These are phyloP conservation scores for Branchinecta sandiegonensis DNA, from an alignment of 2,888 invertebrate genomes.

Conservation along the genomic window DNA sequence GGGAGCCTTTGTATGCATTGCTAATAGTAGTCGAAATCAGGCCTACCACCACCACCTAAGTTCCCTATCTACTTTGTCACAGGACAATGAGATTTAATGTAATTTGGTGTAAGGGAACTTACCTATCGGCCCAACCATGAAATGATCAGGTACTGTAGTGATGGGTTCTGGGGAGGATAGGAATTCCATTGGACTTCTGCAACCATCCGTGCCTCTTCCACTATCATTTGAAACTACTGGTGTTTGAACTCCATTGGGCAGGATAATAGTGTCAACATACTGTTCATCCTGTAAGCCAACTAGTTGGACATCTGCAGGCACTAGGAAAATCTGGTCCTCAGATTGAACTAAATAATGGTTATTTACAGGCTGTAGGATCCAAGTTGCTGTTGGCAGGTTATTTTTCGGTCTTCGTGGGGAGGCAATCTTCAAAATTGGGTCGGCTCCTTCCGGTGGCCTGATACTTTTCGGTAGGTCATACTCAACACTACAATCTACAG, in stretches of 20 bases:
- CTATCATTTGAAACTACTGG: constrained; percentile 8
- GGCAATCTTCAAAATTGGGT: constrained; percentile 6
- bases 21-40: too few relatives aligned
- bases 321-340: constrained; percentile 5
- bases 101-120: not conserved
- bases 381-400: constrained; percentile 12
- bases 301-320: not conserved
- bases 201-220: constrained; percentile 12
- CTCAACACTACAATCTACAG: constrained; percentile 11
- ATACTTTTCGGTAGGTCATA: constrained; percentile 14
- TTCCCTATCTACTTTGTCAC: too few relatives aligned
- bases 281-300: not conserved
- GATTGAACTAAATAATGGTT: constrained; percentile 10
- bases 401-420: constrained; percentile 15
- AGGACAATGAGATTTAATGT: too few relatives aligned
- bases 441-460: not conserved
- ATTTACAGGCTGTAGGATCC: constrained; percentile 15
- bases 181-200: constrained; percentile 6
- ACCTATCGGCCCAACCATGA: constrained; percentile 6
- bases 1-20: too few relatives aligned
- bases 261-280: not conserved
- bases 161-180: not conserved
- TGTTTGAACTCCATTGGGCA: constrained; percentile 3
- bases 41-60: too few relatives aligned
- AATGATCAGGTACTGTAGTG: not conserved